Evolutionary conservation across 2,113 vertebrate genomes (phyloP).

Genomic region (Podarcis muralis): DNA sequence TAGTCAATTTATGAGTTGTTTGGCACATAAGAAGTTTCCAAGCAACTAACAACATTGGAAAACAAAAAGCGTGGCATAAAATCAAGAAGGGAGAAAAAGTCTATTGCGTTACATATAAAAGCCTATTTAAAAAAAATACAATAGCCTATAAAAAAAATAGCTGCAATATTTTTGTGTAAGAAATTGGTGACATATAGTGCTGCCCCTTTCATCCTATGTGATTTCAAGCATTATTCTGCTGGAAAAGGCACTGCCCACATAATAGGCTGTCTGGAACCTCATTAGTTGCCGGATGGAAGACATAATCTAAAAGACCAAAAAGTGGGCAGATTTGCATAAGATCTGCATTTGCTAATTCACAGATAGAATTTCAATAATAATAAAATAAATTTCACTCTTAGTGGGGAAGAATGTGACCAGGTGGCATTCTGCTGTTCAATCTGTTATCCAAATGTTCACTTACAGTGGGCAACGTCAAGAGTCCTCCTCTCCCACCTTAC

Average conservation of each 20-base stretch:
- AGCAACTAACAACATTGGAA: no score
- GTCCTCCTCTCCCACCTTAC: neutral
- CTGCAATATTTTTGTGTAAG: neutral
- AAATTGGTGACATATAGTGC: neutral
- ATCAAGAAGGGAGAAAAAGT: no score
- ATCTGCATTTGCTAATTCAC: neutral
- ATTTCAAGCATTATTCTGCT: neutral
- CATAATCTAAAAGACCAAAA: neutral
- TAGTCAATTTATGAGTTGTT: no score
- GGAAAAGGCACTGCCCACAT: neutral
- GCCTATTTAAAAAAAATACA: neutral
- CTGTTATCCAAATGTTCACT: neutral
- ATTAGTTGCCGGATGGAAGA: neutral
- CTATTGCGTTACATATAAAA: no score
- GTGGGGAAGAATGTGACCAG: neutral
- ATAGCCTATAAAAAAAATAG: neutral
- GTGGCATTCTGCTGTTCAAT: neutral
- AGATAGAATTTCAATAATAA: neutral
- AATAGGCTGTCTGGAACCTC: neutral
- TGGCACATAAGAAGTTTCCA: no score
- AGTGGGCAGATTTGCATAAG: neutral
- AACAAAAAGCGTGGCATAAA: no score
- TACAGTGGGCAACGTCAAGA: neutral
- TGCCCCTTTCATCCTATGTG: neutral
- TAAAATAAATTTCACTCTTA: neutral